Conservation (phyloP, 2,888 invertebrate species). For the Lasiommata megera region DNA sequence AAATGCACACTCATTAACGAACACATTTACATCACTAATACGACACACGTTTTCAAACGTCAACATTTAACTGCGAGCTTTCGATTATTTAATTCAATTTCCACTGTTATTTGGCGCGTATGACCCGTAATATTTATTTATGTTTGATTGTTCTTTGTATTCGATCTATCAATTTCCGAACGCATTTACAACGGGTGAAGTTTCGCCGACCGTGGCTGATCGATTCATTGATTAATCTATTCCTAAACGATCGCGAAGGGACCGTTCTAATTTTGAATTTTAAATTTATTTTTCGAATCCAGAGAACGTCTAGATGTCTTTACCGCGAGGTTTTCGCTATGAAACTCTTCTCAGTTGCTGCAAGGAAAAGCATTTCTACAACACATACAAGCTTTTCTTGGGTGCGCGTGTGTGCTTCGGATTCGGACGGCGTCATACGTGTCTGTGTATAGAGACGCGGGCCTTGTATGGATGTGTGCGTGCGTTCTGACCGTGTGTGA, state of each 20-base stretch:
- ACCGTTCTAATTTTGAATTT: constrained; percentile 31
- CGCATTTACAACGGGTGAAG: constrained; percentile 64
- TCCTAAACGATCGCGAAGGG: constrained; percentile 24
- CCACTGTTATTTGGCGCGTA: constrained; percentile 51
- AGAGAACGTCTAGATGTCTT: constrained; percentile 73
- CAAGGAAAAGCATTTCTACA: constrained; percentile 81
- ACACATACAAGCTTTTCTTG: constrained; percentile 78
- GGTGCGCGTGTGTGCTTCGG: constrained; percentile 54
- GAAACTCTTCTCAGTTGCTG: constrained; percentile 81
- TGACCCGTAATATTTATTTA: constrained; percentile 26
- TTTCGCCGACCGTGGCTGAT: constrained; percentile 56
- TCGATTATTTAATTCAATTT: constrained; percentile 39
- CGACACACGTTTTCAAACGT: constrained; percentile 56
- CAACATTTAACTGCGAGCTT: constrained; percentile 45
- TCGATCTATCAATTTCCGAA: constrained; percentile 44
- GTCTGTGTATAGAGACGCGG: constrained; percentile 57
- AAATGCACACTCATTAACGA: constrained; percentile 65
- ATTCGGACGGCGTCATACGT: constrained; percentile 45
- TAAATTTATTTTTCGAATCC: constrained; percentile 39
- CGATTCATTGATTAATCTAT: constrained; percentile 47
- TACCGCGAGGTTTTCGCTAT: constrained; percentile 82
- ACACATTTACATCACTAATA: constrained; percentile 77
- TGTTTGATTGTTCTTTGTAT: constrained; percentile 36
- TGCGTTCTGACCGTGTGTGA: constrained; percentile 45
- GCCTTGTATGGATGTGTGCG: constrained; percentile 42